Evolutionary conservation across 2,888 invertebrate species (phyloP), one percentile per base, ranked within the genome.

Genomic region (Epinotia brunnichana): DNA sequence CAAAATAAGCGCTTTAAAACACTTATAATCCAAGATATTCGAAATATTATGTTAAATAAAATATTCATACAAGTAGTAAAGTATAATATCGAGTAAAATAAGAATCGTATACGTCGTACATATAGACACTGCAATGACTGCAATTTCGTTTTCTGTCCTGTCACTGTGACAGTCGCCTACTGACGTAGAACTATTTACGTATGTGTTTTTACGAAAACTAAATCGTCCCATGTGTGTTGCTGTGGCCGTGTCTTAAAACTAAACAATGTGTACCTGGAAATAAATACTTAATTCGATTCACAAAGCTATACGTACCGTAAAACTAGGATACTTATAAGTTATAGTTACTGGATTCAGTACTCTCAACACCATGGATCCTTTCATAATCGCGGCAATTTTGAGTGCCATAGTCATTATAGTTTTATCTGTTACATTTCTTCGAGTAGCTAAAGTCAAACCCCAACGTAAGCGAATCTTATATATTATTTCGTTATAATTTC

Each of bases 331-430:
- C 10, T 41, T 21, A 53, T 69, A 29, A 60, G 11, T 19, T 54
- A 19, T 39, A 44, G 21, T 39, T 15, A 13, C 41, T 21, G 39
- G 39, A 44, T 73, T 56, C 54, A 67, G 59, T 74, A 51, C 63
- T 35, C 57, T 41, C 41, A 39, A 67, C 69, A 82, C 41, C 69
- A 93, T 93, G 92, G 91, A 91, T 87, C 90, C 89, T 15, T 91
- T 90, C 77, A 89, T 92, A 73, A 87, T 92, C 76, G 90, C 91
- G 73, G 91, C 91, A 79, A 81, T 92, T 78, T 82, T 91, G 74
- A 92, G 91, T 77, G 91, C 87, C 70, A 77, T 92, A 77, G 83
- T 91, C 61, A 87, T 92, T 73, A 76, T 91, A 73, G 64, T 88
- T 57, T 79, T 92, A 29, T 86, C 87, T 48, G 72, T 90, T 69